These are phyloP conservation scores for Eupithecia tripunctaria DNA, from an alignment of 2,888 invertebrate species.

Conservation along the genomic window DNA sequence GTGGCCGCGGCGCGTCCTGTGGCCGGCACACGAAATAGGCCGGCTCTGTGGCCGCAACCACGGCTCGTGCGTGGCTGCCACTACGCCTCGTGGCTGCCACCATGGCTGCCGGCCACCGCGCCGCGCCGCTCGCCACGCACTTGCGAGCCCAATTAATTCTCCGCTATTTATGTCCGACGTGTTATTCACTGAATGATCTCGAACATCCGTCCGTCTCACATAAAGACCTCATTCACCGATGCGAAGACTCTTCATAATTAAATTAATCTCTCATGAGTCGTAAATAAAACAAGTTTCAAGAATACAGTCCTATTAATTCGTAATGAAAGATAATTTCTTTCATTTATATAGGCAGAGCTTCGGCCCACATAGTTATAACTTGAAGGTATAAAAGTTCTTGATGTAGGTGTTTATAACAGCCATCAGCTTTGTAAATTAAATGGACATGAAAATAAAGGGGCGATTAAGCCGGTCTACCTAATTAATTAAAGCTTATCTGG, in stretches of 20 bases:
- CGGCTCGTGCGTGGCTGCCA: conserved; percentile 17
- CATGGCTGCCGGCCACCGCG: too few species aligned
- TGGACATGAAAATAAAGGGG: conserved; percentile 68
- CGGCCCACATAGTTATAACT: conserved; percentile 44
- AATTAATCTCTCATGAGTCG: conserved; percentile 40
- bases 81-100: conserved; percentile 23
- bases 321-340: conserved; percentile 43
- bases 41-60: conserved; percentile 33
- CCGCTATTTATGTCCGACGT: conserved; percentile 40
- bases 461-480: conserved; percentile 67
- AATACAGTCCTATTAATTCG: conserved; percentile 40
- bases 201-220: conserved; percentile 40
- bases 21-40: conserved; percentile 36
- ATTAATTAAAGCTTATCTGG: conserved; percentile 72
- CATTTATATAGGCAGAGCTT: conserved; percentile 39
- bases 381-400: conserved; percentile 58
- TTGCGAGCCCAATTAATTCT: conserved; percentile 43
- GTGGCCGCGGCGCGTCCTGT: conserved; percentile 36
- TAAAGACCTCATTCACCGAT: conserved; percentile 36
- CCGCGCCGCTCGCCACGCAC: conserved; percentile 20
- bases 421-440: conserved; percentile 70
- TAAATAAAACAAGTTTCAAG: conserved; percentile 36
- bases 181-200: conserved; percentile 44
- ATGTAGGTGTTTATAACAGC: conserved; percentile 70
- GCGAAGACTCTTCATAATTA: conserved; percentile 42